Base-by-base conservation (phyloP, 2,797 vertebrate species). In the Macroramphosus scolopax region DNA sequence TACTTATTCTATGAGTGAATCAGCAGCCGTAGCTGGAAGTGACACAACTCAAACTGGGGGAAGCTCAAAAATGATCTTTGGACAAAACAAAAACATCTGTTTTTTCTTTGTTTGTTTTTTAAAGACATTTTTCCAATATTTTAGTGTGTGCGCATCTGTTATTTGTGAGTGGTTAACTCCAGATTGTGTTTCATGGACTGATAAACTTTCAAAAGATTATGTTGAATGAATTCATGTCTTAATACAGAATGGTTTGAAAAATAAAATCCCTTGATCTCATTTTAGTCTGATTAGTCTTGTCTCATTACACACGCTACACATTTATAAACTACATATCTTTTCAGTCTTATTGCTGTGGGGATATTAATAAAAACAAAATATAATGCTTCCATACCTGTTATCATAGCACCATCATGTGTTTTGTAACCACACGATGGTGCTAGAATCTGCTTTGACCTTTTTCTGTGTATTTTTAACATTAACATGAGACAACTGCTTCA, bases 161-260 rank as follows among this genome's bases (percentile, higher is more conserved):
- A 62, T 61, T 86, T 71, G 77, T 80, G 70, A 85, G 82, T 85
- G 80, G 70, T 85, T 78, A 75, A 76, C 78, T 84, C 70, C 65
- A 67, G 81, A 84, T 83, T 86, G 86, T 87, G 84, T 90, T 89
- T 83, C 84, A 83, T 81, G 78, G 81, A 81, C 74, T 77, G 78
- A 85, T 80, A 80, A 83, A 81, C 77, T 86, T 87, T 85, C 69
- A 84, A 78, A 83, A 74, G 75, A 86, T 87, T 88, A 80, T 89
- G 85, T 85, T 88, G 83, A 86, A 87, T 87, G 83, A 88, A 82
- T 87, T 87, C 76, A 81, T 86, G 89, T 91, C 84, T 87, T 89
- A 87, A 88, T 86, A 84, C 86, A 82, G 75, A 82, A 87, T 82
- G 83, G 88, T 89, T 89, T 89, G 83, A 87, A 87, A 86, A 87